phyloP scores from a whole-genome alignment of 1,140 invertebrate genomes.

The Tetranychus cinnabarinus region DNA sequence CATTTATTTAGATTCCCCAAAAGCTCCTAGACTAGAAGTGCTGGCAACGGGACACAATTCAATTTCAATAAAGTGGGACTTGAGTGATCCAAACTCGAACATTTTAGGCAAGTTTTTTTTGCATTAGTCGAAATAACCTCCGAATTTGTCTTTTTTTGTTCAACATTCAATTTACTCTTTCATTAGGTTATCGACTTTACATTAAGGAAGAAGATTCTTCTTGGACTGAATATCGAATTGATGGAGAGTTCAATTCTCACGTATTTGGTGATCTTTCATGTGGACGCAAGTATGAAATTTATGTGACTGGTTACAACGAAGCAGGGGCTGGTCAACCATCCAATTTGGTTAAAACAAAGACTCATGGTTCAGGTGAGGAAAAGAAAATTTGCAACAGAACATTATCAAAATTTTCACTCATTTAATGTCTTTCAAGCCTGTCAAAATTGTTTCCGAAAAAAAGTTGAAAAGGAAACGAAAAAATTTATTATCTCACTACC shows the following conservation, averaged over 20 bases:
- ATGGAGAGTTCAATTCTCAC: conserved; percentile 8
- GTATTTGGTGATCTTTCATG: conserved; percentile 39
- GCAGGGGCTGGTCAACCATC: conserved; percentile 65
- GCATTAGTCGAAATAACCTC: neutral
- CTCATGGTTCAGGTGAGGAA: conserved; percentile 9
- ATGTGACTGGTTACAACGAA: conserved; percentile 63
- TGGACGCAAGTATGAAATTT: conserved; percentile 60
- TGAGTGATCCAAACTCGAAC: conserved; percentile 1
- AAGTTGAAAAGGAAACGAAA: too few species aligned
- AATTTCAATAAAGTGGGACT: conserved; percentile 13
- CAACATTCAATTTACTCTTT: neutral
- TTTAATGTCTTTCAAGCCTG: neutral
- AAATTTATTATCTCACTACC: too few species aligned
- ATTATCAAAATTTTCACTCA: neutral
- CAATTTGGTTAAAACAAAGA: conserved; percentile 12
- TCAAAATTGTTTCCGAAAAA: too few species aligned
- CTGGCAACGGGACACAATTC: conserved; percentile 7
- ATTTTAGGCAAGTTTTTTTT: neutral
- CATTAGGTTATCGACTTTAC: neutral
- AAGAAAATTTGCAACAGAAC: neutral
- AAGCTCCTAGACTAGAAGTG: conserved; percentile 10
- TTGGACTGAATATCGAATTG: conserved; percentile 4
- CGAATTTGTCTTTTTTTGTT: neutral
- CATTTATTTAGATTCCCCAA: conserved; percentile 4
- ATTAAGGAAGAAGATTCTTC: conserved; percentile 3